Percentiles rank a stretch among this genome's conserved stretches.
These are phyloP conservation scores for Pheosia tremula DNA, from an alignment of 2,888 invertebrate species.

Conservation along the genomic window DNA sequence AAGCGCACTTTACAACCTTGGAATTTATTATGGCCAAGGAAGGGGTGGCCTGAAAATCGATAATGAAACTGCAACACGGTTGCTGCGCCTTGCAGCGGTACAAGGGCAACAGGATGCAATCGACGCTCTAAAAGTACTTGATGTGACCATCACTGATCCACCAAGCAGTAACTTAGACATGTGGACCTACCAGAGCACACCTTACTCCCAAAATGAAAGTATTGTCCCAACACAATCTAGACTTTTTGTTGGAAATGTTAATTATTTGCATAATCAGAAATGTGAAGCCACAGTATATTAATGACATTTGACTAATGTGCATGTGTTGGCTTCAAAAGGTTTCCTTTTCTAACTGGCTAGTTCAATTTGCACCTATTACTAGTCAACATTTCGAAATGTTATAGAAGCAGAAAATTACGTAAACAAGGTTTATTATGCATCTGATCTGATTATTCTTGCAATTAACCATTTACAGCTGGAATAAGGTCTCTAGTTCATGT, in stretches of 20 bases:
- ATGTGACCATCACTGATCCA: constrained; percentile 50
- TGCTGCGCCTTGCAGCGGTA: constrained; percentile 83
- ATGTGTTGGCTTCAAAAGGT: too few species aligned
- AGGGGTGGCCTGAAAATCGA: constrained; percentile 83
- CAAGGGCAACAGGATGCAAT: constrained; percentile 85
- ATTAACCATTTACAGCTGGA: too few species aligned
- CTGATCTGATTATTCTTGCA: too few species aligned
- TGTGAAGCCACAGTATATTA: constrained; percentile 54
- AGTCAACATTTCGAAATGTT: too few species aligned
- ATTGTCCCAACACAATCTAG: constrained; percentile 62
- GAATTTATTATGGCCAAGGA: constrained; percentile 87
- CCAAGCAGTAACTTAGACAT: constrained; percentile 36
- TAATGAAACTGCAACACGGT: constrained; percentile 74
- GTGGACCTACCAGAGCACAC: constrained; percentile 50
- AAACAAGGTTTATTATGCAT: too few species aligned
- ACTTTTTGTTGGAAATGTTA: constrained; percentile 67
- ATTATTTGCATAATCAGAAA: constrained; percentile 47
- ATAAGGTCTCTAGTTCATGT: too few species aligned
- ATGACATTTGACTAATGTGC: constrained; percentile 12
- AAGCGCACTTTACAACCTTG: constrained; percentile 88
- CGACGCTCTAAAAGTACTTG: constrained; percentile 72
- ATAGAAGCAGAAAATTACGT: too few species aligned
- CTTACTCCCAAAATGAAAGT: constrained; percentile 46
- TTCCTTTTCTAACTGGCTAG: too few species aligned
- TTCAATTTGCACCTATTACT: too few species aligned